Percentiles rank a stretch among this genome's conserved stretches.
phyloP scores from a whole-genome alignment of 2,113 vertebrate species.

The Empidonax alnorum region DNA sequence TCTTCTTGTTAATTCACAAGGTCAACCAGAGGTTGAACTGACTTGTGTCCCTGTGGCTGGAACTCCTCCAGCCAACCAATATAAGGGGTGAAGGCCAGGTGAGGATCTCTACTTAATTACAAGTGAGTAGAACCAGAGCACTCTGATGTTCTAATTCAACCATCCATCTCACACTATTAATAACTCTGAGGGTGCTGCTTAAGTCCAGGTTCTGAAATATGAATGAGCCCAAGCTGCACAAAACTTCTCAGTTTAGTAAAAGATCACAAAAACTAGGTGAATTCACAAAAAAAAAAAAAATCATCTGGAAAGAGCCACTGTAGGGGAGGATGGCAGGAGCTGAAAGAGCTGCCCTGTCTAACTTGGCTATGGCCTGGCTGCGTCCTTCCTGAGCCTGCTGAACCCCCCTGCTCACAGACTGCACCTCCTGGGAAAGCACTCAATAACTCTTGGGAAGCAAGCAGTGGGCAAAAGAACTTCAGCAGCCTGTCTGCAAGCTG shows the following conservation, averaged over 20 bases:
- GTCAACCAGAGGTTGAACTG: not conserved
- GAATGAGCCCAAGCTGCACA: not conserved
- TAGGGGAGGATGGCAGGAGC: not conserved
- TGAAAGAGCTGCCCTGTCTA: not conserved
- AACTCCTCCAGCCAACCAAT: not conserved
- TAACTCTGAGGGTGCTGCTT: not conserved
- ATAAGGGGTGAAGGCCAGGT: not conserved
- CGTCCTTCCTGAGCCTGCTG: rapidly evolving
- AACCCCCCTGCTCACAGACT: not conserved
- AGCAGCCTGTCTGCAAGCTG: not conserved
- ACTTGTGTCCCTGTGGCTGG: not conserved
- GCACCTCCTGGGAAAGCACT: not conserved
- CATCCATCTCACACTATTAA: not conserved
- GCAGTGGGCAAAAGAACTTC: not conserved
- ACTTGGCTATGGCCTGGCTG: not conserved
- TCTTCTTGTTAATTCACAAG: not conserved
- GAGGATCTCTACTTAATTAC: not conserved
- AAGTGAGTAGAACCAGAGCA: not conserved
- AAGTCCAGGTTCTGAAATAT: slow-evolving; percentile 31
- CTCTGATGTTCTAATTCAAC: not conserved
- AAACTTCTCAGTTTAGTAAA: not conserved
- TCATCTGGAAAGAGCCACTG: not conserved
- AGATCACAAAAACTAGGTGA: not conserved
- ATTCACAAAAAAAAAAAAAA: not conserved
- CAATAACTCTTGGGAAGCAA: not conserved